These are phyloP conservation scores for Thymallus thymallus DNA, from an alignment of 2,113 vertebrate genomes.

Conservation along the genomic window DNA sequence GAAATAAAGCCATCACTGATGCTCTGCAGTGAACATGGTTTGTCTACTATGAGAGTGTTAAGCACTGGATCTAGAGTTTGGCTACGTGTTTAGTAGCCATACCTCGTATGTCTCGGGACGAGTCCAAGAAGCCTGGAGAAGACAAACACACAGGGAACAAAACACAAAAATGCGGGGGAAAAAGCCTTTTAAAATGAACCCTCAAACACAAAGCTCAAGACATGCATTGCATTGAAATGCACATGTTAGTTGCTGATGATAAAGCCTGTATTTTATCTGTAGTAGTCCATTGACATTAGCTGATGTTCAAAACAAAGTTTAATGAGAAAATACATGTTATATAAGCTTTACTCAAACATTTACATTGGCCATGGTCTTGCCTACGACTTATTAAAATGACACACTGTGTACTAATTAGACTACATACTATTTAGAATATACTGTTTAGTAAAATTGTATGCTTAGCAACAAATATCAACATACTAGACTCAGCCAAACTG, in stretches of 20 bases:
- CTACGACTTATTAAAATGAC: too few species aligned
- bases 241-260: background rate
- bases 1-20: slow-evolving; percentile 46
- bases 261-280: slow-evolving; percentile 20
- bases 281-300: slow-evolving; percentile 27
- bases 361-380: background rate
- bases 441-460: too few species aligned
- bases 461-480: too few species aligned
- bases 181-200: slow-evolving; percentile 24
- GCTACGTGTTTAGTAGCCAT: slow-evolving; percentile 84
- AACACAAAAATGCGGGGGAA: slow-evolving; percentile 64
- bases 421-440: too few species aligned
- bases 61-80: slow-evolving; percentile 56
- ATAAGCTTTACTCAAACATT: background rate
- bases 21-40: slow-evolving; percentile 40
- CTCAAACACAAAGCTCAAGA: slow-evolving; percentile 18
- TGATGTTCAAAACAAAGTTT: slow-evolving; percentile 21
- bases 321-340: background rate
- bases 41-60: slow-evolving; percentile 31
- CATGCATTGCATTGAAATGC: slow-evolving; percentile 8
- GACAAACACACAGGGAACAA: slow-evolving; percentile 84
- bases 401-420: too few species aligned
- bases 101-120: slow-evolving; percentile 97
- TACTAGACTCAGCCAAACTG: too few species aligned
- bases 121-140: slow-evolving; percentile 97